Evolutionary conservation across 2,888 invertebrate genomes (phyloP).

Genomic region (Thelaira solivaga): DNA sequence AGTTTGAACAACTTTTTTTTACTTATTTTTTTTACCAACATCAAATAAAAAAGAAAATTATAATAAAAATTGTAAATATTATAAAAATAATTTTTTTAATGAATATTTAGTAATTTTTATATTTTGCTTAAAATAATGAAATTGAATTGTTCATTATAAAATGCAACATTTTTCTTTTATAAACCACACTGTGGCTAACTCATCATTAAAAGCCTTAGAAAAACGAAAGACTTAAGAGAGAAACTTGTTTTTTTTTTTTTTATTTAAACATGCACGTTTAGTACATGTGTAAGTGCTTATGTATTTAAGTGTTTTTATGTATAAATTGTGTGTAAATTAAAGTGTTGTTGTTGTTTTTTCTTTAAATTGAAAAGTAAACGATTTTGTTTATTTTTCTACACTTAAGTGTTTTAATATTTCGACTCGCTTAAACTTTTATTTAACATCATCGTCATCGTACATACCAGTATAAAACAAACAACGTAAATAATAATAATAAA

Average conservation of each 20-base stretch:
- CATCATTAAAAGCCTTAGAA: not conserved
- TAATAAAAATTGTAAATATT: too few species aligned
- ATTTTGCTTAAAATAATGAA: too few species aligned
- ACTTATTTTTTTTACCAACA: too few species aligned
- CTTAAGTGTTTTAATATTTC: not conserved
- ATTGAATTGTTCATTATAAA: not conserved
- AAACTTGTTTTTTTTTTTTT: constrained; percentile 64
- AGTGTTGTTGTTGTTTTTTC: constrained; percentile 21
- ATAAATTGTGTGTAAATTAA: not conserved
- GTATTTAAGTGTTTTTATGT: not conserved
- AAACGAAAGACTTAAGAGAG: constrained; percentile 63
- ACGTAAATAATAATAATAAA: not conserved
- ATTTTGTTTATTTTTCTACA: constrained; percentile 7
- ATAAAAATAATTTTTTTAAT: too few species aligned
- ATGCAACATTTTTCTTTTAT: not conserved
- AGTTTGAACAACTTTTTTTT: too few species aligned
- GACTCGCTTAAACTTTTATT: constrained; percentile 42
- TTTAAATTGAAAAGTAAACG: constrained; percentile 32
- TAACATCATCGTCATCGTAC: constrained; percentile 30
- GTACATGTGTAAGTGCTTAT: not conserved
- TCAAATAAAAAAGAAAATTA: too few species aligned
- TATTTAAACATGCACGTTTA: not conserved
- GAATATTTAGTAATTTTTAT: not conserved
- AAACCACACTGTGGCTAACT: not conserved
- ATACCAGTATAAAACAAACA: constrained; percentile 27